Base-by-base conservation (phyloP, 2,113 vertebrate genomes). In the Corvus hawaiiensis region DNA sequence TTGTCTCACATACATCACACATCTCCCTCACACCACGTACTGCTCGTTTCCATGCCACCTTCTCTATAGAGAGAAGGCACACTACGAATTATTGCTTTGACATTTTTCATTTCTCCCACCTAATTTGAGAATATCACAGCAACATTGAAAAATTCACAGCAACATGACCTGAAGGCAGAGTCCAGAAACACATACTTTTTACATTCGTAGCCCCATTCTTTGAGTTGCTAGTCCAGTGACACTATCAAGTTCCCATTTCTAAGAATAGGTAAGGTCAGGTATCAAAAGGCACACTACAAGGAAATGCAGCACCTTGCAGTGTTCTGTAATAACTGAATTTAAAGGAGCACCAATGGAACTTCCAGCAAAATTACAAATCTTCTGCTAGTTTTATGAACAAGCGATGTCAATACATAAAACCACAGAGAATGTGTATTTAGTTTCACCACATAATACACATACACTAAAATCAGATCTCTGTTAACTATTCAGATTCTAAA, bases 1-100 rank as follows among this genome's bases (percentile, higher is more conserved):
- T 99, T 19, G 99, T 99, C 97, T 99, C 99, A 69, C 99, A 99
- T 16, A 99, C 99, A 30, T 99, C 99, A 78, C 99, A 99, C 99
- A 99, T 99, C 96, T 99, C 99, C 94, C 99, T 97, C 77, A 99
- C 98, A 0, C 99, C 99, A 59, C 99, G 98, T 18, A 99, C 99
- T 1, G 99, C 99, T 94, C 99, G 98, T 92, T 99, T 99, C 99
- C 99, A 99, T 3, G 99, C 99, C 91, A 99, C 99, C 98, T 99
- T 99, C 97, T 99, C 99, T 99, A 98, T 67, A 97, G 63, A 89
- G 43, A 93, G 69, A 83, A 94, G 78, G 43, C 88, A 94, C 20
- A 61, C 26, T n/a, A 83, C 7, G 0, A 74, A 84, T 93, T 54
- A 90, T 1, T n/a, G 33, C 56, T 77, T 48, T 79, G 75, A 62